Evolutionary conservation across 2,113 vertebrate species (phyloP), one percentile per base, ranked within the genome.

Genomic region (Dicrurus megarhynchus): DNA sequence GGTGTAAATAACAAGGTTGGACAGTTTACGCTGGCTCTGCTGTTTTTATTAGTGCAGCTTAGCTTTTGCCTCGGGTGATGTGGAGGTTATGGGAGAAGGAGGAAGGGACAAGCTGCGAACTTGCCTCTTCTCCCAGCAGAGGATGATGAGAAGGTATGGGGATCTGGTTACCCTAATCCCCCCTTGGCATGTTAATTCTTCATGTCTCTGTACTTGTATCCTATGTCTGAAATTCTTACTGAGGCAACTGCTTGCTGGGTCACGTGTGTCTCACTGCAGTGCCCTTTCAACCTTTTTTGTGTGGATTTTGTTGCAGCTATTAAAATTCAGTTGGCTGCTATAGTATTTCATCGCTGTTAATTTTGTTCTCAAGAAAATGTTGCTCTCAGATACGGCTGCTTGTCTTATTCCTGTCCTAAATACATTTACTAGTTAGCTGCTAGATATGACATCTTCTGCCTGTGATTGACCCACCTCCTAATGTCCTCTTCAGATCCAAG

Each of bases 1-100:
- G 95, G 95, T 94, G 95, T 96, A 89, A 97, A 84, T 96, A 97
- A 96, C 89, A 30, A 79, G 84, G 79, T 63, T 90, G 64, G 96
- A 96, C 95, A 89, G 87, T 95, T 95, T 60, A 90, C 4, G 11
- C 68, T 77, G 77, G 61, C 90, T 96, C 74, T 87, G 84, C 91
- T 92, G 92, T 95, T 93, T 94, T 95, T 87, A 91, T 97, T 94
- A 80, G 73, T 55, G 52, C 81, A 81, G 87, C 69, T 93, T 90
- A 56, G 88, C 83, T 90, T 55, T 87, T 0, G 64, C 92, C 85
- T 90, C 4, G 6, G 90, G 91, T 49, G 1, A 32, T 44, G 32
- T 42, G 83, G 91, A 92, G 91, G 80, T 68, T 93, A 9, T 76
- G 87, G 93, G 68, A 87, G 64, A 37, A 84, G 68, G 85, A 95